Evolutionary conservation across 92 coral and sea anemone species (phyloP), one percentile per base, ranked within the genome.

Genomic region (Desmophyllum pertusum): DNA sequence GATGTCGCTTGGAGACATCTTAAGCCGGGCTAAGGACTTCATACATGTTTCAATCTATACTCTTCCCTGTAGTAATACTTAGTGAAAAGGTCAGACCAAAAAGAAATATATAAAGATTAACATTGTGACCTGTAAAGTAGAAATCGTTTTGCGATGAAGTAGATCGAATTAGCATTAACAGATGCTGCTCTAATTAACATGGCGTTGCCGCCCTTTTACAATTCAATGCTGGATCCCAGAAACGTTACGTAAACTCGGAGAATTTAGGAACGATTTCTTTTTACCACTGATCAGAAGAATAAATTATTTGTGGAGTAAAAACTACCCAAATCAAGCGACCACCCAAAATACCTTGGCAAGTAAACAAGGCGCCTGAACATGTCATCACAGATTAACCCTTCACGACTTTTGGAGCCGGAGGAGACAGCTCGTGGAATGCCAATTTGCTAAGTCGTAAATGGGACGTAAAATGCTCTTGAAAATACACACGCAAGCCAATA

Each of bases 351-450:
- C 61, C 55, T 40, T 55, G 9, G 71, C 46, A 72, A 39, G 86
- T 51, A 82, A 82, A 82, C 86, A 71, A 82, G 78, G 79, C 86
- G 78, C 86, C 79, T 72, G 33, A 39, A 71, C 33, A 31, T 82
- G 79, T 82, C 86, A 82, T 82, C 86, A 61, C 78, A 33, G 79
- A 82, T 82, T 82, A 70, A 70, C 79, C 71, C 71, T 64, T 82
- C 55, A 35, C 79, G 70, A 70, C 79, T 82, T 41, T 42, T 82
- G 86, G 86, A 71, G 86, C 86, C 79, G 23, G 59, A 55, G 79
- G 19, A 55, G 79, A 71, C 79, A 71, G 78, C 86, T 73, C 57
- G 14, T 35, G 40, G 61, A 70, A 82, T 82, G 72, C 79, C 78
- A 71, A 73, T 39, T 50, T 68, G 36, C 67, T 80, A 80, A 80